Evolutionary conservation across 2,888 invertebrate species (phyloP), one percentile per base, ranked within the genome.

Genomic region (Stomorhina lunata): DNA sequence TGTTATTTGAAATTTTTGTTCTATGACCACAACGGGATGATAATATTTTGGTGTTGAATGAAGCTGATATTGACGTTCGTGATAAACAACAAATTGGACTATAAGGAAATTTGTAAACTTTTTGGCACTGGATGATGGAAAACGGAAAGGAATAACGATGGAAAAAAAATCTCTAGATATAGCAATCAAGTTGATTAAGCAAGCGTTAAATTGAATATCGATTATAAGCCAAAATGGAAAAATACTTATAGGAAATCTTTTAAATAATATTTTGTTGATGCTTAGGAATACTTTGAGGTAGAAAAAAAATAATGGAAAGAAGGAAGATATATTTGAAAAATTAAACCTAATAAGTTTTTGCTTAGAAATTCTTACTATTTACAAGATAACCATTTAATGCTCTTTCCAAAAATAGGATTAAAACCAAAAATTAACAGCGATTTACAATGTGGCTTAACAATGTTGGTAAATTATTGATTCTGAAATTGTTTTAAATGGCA

Each of bases 191-290:
- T 80, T 84, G 85, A 76, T 84, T 84, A 86, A 84, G 85, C 84
- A 85, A 86, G 84, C 86, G 85, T 86, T 85, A 86, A 86, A 86
- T 86, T 84, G 85, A 86, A 84, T 85, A 86, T 86, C 84, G 85
- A 85, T 85, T 85, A 82, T 72, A 22, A 72, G 29, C 55, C 34
- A 77, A 84, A 55, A 29, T 68, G 55, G 53, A 63, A 61, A 53
- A 61, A 59, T 48, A n/a, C n/a, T n/a, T n/a, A 53, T 32, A 32
- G 5, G 12, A 34, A 43, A 43, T 57, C 22, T 32, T 71, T 32
- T 34, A 45, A 57, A 29, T 29, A 12, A 17, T 32, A 4, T 59
- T 7, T 29, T 55, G 12, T 12, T 37, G 6, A 4, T 17, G 17
- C 5, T 32, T 25, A 25, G 5, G 6, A n/a, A n/a, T n/a, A n/a